Conservation (phyloP, 2,797 vertebrate genomes). For the Propithecus perrieri region DNA sequence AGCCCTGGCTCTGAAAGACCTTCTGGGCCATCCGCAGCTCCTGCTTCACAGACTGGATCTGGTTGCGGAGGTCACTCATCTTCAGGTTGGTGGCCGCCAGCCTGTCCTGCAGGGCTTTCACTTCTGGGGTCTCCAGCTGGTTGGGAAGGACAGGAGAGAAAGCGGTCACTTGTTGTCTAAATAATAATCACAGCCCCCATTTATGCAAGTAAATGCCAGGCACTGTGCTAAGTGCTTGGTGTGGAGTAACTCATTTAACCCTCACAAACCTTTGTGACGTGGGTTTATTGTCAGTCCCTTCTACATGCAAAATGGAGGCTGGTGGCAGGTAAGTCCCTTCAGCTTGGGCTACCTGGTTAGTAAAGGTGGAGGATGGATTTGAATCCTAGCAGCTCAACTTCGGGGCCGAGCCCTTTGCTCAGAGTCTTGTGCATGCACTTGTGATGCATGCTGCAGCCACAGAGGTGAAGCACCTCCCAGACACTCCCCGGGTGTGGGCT, state of each 20-base stretch:
- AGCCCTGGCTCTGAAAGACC: conserved; percentile 82
- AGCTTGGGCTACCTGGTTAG: neutral
- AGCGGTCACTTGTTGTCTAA: neutral
- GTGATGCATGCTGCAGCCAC: rapidly evolving
- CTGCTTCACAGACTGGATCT: conserved; percentile 91
- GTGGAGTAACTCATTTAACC: neutral
- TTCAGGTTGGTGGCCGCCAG: conserved; percentile 90
- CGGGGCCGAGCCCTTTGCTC: neutral
- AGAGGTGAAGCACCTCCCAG: neutral
- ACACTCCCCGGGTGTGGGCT: neutral
- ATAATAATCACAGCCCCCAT: rapidly evolving
- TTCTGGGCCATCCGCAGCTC: conserved; percentile 95
- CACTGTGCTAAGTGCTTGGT: neutral
- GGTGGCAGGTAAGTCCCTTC: neutral
- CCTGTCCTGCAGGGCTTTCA: conserved; percentile 93
- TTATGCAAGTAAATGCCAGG: neutral
- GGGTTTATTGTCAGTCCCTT: neutral
- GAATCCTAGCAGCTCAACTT: neutral
- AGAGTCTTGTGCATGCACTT: rapidly evolving
- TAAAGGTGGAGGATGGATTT: neutral
- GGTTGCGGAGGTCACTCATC: conserved; percentile 93
- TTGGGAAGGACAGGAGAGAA: neutral
- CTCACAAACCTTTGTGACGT: neutral
- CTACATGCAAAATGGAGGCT: neutral
- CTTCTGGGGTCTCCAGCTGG: conserved; percentile 81